A percentile compares a stretch with the other conserved stretches of the same genome.
Evolutionary conservation across 2,113 vertebrate genomes (phyloP).

Genomic region (Emberiza fucata): DNA sequence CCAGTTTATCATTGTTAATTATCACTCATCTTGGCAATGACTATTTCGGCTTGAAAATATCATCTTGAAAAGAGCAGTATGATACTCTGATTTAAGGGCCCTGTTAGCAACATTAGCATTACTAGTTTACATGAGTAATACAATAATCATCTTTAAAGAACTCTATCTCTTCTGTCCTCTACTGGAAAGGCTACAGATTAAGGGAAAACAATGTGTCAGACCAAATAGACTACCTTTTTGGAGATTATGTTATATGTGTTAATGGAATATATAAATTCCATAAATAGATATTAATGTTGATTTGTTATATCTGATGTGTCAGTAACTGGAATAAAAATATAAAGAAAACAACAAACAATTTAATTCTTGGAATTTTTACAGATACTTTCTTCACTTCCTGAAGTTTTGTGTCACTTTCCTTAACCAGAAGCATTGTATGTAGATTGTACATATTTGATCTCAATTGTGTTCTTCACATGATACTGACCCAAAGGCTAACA

Average conservation of each 20-base stretch:
- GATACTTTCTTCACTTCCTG: background rate
- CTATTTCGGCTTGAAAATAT: background rate
- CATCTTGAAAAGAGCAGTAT: background rate
- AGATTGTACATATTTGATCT: background rate
- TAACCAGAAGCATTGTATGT: background rate
- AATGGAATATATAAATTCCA: slow-evolving; percentile 24
- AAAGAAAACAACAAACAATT: background rate
- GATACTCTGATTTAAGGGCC: slow-evolving; percentile 6
- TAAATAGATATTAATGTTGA: slow-evolving; percentile 4
- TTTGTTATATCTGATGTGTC: background rate
- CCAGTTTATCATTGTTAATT: background rate
- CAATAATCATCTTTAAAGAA: background rate
- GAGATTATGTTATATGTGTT: background rate
- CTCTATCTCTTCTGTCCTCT: slow-evolving; percentile 14
- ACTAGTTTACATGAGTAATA: slow-evolving; percentile 28
- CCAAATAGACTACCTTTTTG: background rate
- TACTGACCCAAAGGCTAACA: background rate
- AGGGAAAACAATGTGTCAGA: background rate
- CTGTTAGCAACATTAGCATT: background rate
- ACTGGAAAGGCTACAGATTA: background rate
- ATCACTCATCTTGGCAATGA: background rate
- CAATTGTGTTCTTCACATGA: background rate
- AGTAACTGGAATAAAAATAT: background rate
- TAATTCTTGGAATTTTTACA: background rate
- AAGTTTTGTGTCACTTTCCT: background rate